Evolutionary conservation across 2,113 vertebrate genomes (phyloP).

Genomic region (Eudyptes chrysolophus): DNA sequence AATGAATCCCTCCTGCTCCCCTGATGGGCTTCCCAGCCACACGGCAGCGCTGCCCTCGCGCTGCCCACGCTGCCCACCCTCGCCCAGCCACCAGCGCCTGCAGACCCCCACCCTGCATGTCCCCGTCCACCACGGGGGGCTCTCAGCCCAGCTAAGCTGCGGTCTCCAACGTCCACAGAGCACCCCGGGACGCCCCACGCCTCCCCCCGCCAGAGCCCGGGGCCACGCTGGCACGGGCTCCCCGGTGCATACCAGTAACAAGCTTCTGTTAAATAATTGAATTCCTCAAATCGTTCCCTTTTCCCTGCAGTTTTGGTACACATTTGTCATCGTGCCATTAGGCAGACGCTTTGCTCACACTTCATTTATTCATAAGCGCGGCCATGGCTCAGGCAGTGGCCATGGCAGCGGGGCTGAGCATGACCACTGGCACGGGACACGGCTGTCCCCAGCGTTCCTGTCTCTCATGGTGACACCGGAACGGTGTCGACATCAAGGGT

Average conservation of each 20-base stretch:
- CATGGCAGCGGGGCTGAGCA: not conserved
- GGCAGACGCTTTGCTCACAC: slow-evolving; percentile 41
- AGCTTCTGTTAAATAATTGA: slow-evolving; percentile 60
- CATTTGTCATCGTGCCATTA: slow-evolving; percentile 57
- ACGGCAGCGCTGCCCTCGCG: fast-evolving
- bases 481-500: fast-evolving
- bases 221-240: not conserved
- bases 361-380: slow-evolving; percentile 45
- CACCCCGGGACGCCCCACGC: not conserved
- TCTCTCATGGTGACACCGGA: not conserved
- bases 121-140: fast-evolving
- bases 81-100: not conserved
- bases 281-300: slow-evolving; percentile 54
- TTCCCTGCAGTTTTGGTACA: not conserved
- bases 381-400: not conserved
- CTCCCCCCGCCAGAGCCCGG: fast-evolving
- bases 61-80: not conserved
- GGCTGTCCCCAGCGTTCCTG: not conserved
- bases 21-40: not conserved
- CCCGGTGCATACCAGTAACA: not conserved
- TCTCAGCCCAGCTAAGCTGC: not conserved
- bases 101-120: not conserved
- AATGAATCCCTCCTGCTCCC: not conserved
- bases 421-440: not conserved
- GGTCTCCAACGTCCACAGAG: fast-evolving